Conservation (phyloP, 2,888 invertebrate species). For the Ochropleura leucogaster region DNA sequence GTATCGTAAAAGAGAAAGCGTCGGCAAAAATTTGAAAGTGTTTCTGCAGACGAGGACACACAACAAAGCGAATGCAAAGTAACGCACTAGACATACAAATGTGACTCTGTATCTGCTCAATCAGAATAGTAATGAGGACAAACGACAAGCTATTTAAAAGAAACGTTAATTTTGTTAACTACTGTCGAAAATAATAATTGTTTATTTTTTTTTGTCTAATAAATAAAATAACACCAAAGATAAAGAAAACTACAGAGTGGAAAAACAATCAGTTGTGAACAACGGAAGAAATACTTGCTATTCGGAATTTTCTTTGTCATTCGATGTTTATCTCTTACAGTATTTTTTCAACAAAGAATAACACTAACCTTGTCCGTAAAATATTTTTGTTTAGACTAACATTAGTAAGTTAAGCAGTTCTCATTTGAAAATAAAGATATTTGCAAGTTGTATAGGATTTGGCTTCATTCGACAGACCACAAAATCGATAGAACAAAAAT, state of each 20-base stretch:
- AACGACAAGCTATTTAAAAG: slow-evolving; percentile 62
- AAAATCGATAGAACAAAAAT: slow-evolving; percentile 10
- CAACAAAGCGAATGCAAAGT: slow-evolving; percentile 78
- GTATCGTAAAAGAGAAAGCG: slow-evolving; percentile 80
- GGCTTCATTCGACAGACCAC: background rate
- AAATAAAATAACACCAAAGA: slow-evolving; percentile 7
- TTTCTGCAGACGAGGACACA: slow-evolving; percentile 78
- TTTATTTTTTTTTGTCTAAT: background rate
- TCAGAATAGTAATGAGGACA: slow-evolving; percentile 81
- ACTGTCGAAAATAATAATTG: background rate
- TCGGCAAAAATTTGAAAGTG: slow-evolving; percentile 81
- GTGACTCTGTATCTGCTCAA: slow-evolving; percentile 75
- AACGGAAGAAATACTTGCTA: slow-evolving; percentile 24
- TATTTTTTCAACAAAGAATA: slow-evolving; percentile 9
- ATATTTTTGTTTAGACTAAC: background rate
- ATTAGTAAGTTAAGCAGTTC: background rate
- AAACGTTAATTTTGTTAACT: slow-evolving; percentile 17
- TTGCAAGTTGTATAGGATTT: background rate
- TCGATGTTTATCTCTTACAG: background rate
- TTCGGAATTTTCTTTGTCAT: slow-evolving; percentile 27
- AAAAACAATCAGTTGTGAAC: slow-evolving; percentile 22
- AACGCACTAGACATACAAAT: slow-evolving; percentile 83
- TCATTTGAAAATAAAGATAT: background rate
- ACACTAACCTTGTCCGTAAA: background rate
- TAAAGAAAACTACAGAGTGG: slow-evolving; percentile 5